Evolutionary conservation across 2,888 invertebrate genomes (phyloP).

Genomic region (Sphinx pinastri): DNA sequence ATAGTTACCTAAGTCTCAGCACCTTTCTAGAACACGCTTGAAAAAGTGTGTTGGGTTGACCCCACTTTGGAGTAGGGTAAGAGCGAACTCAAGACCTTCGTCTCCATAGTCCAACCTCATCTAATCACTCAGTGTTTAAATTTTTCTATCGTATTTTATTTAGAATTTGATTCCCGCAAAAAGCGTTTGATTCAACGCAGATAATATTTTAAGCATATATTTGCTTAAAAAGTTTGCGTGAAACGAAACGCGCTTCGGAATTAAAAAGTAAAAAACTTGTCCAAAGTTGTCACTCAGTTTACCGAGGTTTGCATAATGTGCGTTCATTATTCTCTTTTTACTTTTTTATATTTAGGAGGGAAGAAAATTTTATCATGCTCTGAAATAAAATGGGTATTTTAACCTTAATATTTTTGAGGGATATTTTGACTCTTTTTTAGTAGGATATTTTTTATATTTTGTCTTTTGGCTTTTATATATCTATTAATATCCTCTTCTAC

Average conservation of each 20-base stretch:
- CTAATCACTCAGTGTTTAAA: too few relatives aligned
- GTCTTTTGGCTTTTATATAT: background rate
- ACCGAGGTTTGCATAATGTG: slow-evolving; percentile 65
- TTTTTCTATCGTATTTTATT: background rate
- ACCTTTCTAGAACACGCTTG: too few relatives aligned
- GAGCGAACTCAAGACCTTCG: too few relatives aligned
- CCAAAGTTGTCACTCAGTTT: slow-evolving; percentile 43
- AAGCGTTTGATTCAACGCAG: slow-evolving; percentile 22
- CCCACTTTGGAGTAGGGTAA: background rate
- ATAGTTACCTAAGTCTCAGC: too few relatives aligned
- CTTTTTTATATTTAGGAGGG: slow-evolving; percentile 39
- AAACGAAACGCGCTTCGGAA: slow-evolving; percentile 24
- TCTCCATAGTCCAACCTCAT: too few relatives aligned
- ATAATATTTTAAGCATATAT: slow-evolving; percentile 26
- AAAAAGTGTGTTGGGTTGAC: background rate
- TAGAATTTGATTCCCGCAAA: slow-evolving; percentile 13
- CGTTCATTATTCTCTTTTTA: slow-evolving; percentile 50
- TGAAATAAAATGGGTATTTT: slow-evolving; percentile 12
- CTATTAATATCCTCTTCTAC: too few relatives aligned
- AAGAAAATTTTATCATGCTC: slow-evolving; percentile 11
- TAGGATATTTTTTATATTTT: background rate
- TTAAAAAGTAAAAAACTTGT: slow-evolving; percentile 23
- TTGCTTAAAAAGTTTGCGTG: slow-evolving; percentile 25
- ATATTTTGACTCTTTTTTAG: background rate
- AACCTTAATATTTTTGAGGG: background rate